phyloP scores from a whole-genome alignment of 1,140 invertebrate genomes.

The Trinorchestia longiramus region DNA sequence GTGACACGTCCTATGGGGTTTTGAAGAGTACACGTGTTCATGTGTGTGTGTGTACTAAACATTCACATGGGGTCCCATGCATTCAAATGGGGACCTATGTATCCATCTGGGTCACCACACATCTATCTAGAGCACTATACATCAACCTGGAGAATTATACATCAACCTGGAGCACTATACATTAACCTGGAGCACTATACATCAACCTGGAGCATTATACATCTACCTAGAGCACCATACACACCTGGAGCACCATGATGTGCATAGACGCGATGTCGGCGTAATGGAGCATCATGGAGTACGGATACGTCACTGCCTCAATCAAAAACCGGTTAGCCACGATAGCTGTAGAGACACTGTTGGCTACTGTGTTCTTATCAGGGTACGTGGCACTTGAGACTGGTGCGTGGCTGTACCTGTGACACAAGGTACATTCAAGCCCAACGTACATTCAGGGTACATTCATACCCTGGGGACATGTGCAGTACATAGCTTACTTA shows the following conservation, averaged over 20 bases:
- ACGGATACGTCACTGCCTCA: slow-evolving; percentile 56
- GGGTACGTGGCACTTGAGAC: slow-evolving; percentile 59
- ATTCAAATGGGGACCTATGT: too few relatives aligned
- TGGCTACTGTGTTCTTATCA: slow-evolving; percentile 62
- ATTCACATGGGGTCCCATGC: too few relatives aligned
- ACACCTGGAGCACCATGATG: slow-evolving; percentile 61
- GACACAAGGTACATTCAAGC: neutral
- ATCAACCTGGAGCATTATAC: neutral
- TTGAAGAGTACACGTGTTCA: too few relatives aligned
- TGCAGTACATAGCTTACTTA: too few relatives aligned
- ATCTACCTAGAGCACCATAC: neutral
- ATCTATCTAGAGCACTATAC: neutral
- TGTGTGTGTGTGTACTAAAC: too few relatives aligned
- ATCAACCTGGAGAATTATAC: too few relatives aligned
- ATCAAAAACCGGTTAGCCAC: slow-evolving; percentile 62
- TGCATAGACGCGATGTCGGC: slow-evolving; percentile 64
- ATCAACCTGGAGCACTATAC: neutral
- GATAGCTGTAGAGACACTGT: slow-evolving; percentile 61
- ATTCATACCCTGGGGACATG: too few relatives aligned
- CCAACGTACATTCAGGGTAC: too few relatives aligned
- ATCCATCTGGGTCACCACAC: neutral
- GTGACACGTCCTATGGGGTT: too few relatives aligned
- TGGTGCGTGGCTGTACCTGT: slow-evolving; percentile 62
- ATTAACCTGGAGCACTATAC: neutral
- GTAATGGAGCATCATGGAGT: slow-evolving; percentile 65